Conservation (phyloP, 2,888 invertebrate genomes). For the Sinotaia quadrata region DNA sequence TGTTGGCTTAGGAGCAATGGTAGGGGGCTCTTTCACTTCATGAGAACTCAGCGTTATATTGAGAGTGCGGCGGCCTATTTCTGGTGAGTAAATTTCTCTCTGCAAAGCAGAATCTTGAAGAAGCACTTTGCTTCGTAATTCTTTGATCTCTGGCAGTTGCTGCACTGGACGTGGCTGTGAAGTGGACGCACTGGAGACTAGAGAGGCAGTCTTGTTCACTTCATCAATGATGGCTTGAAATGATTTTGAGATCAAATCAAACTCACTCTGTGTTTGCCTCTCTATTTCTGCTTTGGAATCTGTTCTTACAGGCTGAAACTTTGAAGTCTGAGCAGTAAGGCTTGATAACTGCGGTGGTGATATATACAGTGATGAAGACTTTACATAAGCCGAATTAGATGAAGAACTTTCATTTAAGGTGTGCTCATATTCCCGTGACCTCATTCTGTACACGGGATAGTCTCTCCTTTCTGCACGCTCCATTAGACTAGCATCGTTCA, state of each 20-base stretch:
- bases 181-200: constrained; percentile 29
- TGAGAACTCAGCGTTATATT: constrained; percentile 35
- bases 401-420: not conserved
- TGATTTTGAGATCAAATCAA: constrained; percentile 60
- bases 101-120: too few species aligned
- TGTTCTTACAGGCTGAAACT: not conserved
- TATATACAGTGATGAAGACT: constrained; percentile 29
- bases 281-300: constrained; percentile 40
- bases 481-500: constrained; percentile 49
- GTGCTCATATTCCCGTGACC: not conserved
- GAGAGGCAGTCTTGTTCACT: constrained; percentile 42
- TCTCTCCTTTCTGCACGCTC: constrained; percentile 44
- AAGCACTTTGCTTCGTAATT: constrained; percentile 26
- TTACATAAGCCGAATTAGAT: not conserved
- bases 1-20: constrained; percentile 31
- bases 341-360: constrained; percentile 2
- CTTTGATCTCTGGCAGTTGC: constrained; percentile 16
- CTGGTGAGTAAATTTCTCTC: constrained; percentile 22
- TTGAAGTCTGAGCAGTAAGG: constrained; percentile 8
- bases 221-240: constrained; percentile 62
- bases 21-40: constrained; percentile 14
- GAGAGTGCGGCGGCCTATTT: constrained; percentile 29
- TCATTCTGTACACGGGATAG: constrained; percentile 29
- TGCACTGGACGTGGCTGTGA: constrained; percentile 8
- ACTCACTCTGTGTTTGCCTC: constrained; percentile 57